phyloP scores from a whole-genome alignment of 2,113 vertebrate species.

The Apodemus sylvaticus region DNA sequence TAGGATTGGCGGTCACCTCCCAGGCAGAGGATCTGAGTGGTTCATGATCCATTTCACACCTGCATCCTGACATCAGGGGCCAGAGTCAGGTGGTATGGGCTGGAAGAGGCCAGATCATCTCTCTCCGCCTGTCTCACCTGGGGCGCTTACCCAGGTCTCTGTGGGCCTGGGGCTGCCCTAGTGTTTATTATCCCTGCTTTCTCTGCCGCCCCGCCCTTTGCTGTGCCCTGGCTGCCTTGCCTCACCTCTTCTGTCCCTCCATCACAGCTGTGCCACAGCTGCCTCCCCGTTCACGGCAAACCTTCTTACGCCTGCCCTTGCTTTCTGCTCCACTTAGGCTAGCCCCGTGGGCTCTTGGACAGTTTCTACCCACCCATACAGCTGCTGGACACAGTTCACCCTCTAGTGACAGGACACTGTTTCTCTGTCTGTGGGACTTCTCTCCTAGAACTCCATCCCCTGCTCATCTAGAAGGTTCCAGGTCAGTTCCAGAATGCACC shows the following conservation, averaged over 20 bases:
- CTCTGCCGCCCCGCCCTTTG: not conserved
- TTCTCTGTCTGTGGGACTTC: not conserved
- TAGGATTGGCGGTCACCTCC: not conserved
- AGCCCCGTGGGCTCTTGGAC: accelerated
- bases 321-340: not conserved
- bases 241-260: not conserved
- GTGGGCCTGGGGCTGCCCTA: not conserved
- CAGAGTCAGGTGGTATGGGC: not conserved
- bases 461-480: not conserved
- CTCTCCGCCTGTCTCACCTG: not conserved
- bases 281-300: not conserved
- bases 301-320: not conserved
- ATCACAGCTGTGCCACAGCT: accelerated
- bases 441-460: not conserved
- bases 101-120: not conserved
- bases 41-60: not conserved
- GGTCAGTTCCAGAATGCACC: too few relatives aligned
- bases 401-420: not conserved
- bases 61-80: not conserved
- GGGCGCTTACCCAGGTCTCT: not conserved
- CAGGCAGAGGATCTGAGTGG: not conserved
- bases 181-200: accelerated
- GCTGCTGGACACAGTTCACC: not conserved
- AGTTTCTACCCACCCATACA: not conserved
- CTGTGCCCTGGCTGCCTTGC: not conserved